Base-by-base conservation (phyloP, 2,888 invertebrate genomes). In the Cheilosia variabilis region DNA sequence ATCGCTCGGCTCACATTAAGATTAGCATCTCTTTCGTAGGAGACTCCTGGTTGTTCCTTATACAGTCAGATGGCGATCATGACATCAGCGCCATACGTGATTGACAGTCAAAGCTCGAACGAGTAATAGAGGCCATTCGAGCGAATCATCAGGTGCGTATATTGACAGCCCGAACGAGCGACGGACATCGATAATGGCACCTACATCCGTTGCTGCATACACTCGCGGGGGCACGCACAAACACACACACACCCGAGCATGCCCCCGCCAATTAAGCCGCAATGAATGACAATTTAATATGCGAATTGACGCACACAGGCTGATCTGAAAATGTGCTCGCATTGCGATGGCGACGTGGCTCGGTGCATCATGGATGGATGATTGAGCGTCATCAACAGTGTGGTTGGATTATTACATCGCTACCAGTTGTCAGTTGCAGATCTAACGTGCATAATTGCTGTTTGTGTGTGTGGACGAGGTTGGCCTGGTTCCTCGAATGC, bases 401-500 rank as follows among this genome's bases (percentile, higher is more conserved):
- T 69, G 60, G 58, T 43, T 58, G 50, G 69, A 27, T 76, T 76
- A 71, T 71, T 77, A 55, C 31, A 43, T 45, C 7, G 27, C 10
- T n/a, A 15, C 27, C 19, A 24, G 31, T 52, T 19, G 41, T 58
- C 52, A 41, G 55, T 31, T 31, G 24, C 31, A 31, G 41, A 47
- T 63, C 78, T 69, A 71, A 78, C 53, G 62, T 69, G 62, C 68
- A 69, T 78, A 78, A 71, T 71, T 78, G 63, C 50, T 34, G 58
- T 66, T 58, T 76, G 50, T 73, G 60, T 45, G 9, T 31, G 31
- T 47, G 34, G 50, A 22, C 10, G 27, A 53, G 53, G 27, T 60
- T 75, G 84, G 84, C 84, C 84, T 84, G 75, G 31, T 75, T 84
- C 63, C 13, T 65, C 37, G 75, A 79, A 84, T 80, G 75, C 69